Evolutionary conservation across 2,888 invertebrate species (phyloP).

Genomic region (Pyrocoelia pectoralis): DNA sequence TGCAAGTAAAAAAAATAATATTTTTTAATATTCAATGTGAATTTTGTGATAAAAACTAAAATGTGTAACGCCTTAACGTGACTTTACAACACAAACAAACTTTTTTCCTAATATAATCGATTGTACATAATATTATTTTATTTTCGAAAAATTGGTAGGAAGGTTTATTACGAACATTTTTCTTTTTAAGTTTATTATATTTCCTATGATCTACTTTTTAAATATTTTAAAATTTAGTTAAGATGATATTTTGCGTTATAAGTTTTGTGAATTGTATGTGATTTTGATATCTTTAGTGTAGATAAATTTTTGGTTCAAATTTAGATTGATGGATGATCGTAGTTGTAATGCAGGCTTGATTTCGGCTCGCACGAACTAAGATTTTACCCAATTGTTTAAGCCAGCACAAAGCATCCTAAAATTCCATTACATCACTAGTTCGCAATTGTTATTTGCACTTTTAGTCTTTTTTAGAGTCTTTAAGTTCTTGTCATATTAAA

Average conservation of each 20-base stretch:
- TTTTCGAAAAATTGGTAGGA: conserved; percentile 11
- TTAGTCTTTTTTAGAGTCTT: too few species aligned
- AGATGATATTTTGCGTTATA: not conserved
- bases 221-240: not conserved
- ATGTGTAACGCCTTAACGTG: conserved; percentile 51
- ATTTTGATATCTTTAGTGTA: not conserved
- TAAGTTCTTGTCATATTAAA: too few species aligned
- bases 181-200: not conserved
- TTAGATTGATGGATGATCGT: not conserved
- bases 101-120: conserved; percentile 22
- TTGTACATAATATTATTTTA: conserved; percentile 21
- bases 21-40: conserved; percentile 32
- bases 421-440: too few species aligned
- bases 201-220: not conserved
- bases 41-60: conserved; percentile 47
- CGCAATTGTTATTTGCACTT: too few species aligned
- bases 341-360: too few species aligned
- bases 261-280: not conserved
- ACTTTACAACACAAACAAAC: conserved; percentile 35
- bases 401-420: too few species aligned
- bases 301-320: not conserved
- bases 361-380: too few species aligned
- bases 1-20: not conserved
- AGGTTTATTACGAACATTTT: conserved; percentile 12
- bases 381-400: too few species aligned